Evolutionary conservation across 2,113 vertebrate species (phyloP).

Genomic region (Gila orcuttii): DNA sequence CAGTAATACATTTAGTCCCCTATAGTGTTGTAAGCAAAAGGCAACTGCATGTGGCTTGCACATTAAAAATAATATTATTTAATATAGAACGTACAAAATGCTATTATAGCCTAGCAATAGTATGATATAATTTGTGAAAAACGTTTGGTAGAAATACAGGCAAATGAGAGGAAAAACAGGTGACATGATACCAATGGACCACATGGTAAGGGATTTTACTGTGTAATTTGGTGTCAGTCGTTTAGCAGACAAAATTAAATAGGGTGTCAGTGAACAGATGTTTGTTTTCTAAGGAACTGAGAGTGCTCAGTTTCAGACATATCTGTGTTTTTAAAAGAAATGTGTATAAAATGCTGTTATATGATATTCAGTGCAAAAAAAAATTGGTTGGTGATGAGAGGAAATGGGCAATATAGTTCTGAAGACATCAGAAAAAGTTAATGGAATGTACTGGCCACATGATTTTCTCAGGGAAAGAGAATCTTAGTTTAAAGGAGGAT

Average conservation of each 20-base stretch:
- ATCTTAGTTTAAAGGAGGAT: neutral
- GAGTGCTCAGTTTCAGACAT: neutral
- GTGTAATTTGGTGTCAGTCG: neutral
- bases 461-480: neutral
- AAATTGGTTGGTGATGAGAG: neutral
- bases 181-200: slow-evolving; percentile 3
- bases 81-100: neutral
- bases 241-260: neutral
- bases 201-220: neutral
- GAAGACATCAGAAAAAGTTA: neutral
- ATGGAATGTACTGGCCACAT: neutral
- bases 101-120: neutral
- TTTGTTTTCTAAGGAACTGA: neutral
- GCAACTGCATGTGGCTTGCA: neutral
- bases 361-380: neutral
- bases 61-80: neutral
- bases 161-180: neutral
- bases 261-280: neutral
- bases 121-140: neutral
- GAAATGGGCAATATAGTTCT: neutral
- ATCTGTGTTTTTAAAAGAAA: too few species aligned
- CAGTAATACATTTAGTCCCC: neutral
- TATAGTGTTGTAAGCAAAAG: neutral
- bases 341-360: neutral
- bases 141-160: neutral